Conservation (phyloP, 1,140 invertebrate genomes). For the Penaeus indicus region DNA sequence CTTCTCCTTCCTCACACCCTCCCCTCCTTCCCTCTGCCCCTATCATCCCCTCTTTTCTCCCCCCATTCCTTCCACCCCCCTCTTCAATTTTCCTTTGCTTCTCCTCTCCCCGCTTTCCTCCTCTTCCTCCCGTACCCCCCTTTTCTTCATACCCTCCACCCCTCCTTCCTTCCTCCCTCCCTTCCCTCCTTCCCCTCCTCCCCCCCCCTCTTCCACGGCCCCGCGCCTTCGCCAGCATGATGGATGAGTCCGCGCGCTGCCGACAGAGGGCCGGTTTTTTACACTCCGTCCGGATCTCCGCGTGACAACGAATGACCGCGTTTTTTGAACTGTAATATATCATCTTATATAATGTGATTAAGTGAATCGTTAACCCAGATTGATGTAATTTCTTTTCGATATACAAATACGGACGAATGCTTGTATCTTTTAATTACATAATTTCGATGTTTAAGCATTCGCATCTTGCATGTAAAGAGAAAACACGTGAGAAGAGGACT, state of each 20-base stretch:
- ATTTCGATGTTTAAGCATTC: too few relatives aligned
- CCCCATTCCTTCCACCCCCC: too few relatives aligned
- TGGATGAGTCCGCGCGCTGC: constrained; percentile 52
- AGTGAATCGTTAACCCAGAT: constrained; percentile 16
- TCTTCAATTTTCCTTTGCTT: background rate
- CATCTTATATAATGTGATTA: constrained; percentile 55
- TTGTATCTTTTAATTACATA: too few relatives aligned
- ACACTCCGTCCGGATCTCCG: constrained; percentile 25
- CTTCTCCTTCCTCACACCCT: too few relatives aligned
- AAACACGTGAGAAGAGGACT: too few relatives aligned
- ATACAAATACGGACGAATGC: too few relatives aligned
- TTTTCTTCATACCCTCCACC: background rate
- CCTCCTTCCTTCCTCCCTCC: background rate
- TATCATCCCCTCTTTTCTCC: too few relatives aligned
- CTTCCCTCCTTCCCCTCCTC: background rate
- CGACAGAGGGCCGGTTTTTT: constrained; percentile 49
- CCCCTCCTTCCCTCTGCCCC: too few relatives aligned
- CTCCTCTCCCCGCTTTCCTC: background rate
- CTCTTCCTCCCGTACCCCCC: background rate
- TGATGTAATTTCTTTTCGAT: too few relatives aligned
- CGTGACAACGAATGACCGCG: constrained; percentile 52
- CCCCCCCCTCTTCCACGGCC: background rate
- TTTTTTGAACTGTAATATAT: constrained; percentile 46
- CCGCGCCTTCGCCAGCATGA: constrained; percentile 30
- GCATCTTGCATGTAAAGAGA: too few relatives aligned